These are phyloP conservation scores for Lasiurus borealis DNA, from an alignment of 2,113 vertebrate genomes.

Conservation along the genomic window DNA sequence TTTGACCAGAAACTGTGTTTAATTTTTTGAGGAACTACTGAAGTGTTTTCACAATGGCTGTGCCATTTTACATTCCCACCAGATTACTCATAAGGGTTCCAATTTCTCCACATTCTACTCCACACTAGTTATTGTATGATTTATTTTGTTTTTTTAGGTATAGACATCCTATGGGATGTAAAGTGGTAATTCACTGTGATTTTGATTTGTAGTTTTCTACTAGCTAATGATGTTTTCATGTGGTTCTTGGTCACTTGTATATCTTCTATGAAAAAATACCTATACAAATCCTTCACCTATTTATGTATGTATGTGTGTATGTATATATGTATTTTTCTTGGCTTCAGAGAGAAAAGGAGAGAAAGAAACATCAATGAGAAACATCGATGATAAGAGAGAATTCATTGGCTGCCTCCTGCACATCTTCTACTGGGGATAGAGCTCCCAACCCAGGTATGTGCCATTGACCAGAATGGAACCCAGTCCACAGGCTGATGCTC, in stretches of 20 bases:
- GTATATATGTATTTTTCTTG: neutral
- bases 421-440: too few relatives aligned
- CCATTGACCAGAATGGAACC: too few relatives aligned
- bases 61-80: neutral
- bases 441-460: too few relatives aligned
- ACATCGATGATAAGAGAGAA: too few relatives aligned
- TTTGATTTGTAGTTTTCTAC: neutral
- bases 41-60: neutral
- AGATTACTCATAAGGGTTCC: neutral
- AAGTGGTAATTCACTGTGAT: neutral
- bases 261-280: neutral
- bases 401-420: too few relatives aligned
- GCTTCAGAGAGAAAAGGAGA: too few relatives aligned
- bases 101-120: neutral
- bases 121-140: conserved; percentile 10
- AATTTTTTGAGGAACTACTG: neutral
- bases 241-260: neutral
- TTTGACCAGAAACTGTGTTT: neutral
- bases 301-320: neutral
- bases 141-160: neutral
- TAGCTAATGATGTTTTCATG: neutral
- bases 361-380: too few relatives aligned
- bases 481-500: too few relatives aligned
- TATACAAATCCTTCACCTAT: neutral
- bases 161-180: neutral